These are phyloP conservation scores for Sclerurus mexicanus DNA, from an alignment of 2,113 vertebrate species.

Conservation along the genomic window DNA sequence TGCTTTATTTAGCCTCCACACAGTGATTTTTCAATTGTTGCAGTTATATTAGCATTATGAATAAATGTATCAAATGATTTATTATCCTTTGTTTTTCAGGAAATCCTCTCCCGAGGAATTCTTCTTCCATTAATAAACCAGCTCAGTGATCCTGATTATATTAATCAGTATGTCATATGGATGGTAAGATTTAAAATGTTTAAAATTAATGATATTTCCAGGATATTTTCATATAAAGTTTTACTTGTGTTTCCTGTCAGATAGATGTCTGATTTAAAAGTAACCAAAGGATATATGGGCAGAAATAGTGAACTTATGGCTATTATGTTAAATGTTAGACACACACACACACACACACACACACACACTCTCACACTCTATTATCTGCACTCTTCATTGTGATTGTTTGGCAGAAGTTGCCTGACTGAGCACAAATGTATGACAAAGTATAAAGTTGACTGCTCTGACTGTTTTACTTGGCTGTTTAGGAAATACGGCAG, in stretches of 20 bases:
- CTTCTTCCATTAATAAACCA: constrained; percentile 97
- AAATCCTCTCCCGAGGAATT: constrained; percentile 96
- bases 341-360: no score
- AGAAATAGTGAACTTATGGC: neutral
- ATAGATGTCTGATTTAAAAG: neutral
- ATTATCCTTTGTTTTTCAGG: constrained; percentile 73
- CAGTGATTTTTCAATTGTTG: neutral
- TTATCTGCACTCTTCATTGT: neutral
- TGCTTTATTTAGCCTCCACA: neutral
- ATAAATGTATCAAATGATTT: neutral
- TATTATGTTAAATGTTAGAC: neutral
- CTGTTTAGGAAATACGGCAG: neutral
- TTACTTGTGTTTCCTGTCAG: neutral
- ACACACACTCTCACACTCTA: neutral
- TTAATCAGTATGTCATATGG: constrained; percentile 99
- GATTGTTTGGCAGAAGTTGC: neutral
- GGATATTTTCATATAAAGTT: neutral
- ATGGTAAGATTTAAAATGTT: constrained; percentile 83
- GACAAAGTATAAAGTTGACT: neutral
- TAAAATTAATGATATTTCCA: neutral
- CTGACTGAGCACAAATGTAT: neutral
- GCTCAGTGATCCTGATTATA: constrained; percentile 99
- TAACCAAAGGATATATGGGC: neutral
- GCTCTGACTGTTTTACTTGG: neutral
- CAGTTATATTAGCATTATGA: neutral